Base-by-base conservation (phyloP, 1,140 invertebrate species). In the Phymastichus coffea region DNA sequence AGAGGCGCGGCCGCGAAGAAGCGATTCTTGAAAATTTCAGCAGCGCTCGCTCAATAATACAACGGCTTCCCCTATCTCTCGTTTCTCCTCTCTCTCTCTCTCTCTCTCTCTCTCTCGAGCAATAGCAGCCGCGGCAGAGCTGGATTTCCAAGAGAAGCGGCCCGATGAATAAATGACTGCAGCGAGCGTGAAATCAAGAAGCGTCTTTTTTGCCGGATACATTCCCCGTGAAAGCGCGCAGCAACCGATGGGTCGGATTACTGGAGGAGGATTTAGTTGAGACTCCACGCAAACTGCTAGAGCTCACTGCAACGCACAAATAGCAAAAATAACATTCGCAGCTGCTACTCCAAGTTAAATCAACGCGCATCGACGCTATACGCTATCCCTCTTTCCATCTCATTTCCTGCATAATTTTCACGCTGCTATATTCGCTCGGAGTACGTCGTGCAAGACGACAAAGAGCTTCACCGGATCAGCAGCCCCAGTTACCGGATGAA, bases 221-320 rank as follows among this genome's bases (percentile, higher is more conserved):
- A 62, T 59, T 67, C 65, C 22, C 26, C 2, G 48, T 9, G 22
- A 23, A 63, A 65, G 62, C 49, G 54, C 65, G 59, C 43, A 57
- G 49, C 19, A 51, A 53, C 49, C 54, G 61, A 43, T 55, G 3
- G 44, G 63, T 49, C 49, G 33, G 61, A 60, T 64, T 69, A 68
- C 60, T 43, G 7, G n/a, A 12, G 9, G 22, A 70, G 77, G 77
- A 79, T 79, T 79, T 79, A 77, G 78, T 75, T 71, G 73, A 77
- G 74, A 77, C n/a, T 38, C 22, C n/a, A n/a, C n/a, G n/a, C 17
- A 19, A 4, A 14, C 12, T 15, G 15, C 37, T 9, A 4, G 37
- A 1, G 28, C 47, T 58, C 47, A 51, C 51, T 51, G 49, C 47
- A 63, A 62, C 74, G 68, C 74, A 76, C 73, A 75, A 76, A 77